Percentiles rank a stretch among this genome's conserved stretches.
Conservation (phyloP, 2,797 vertebrate genomes). For the Tapirus indicus region DNA sequence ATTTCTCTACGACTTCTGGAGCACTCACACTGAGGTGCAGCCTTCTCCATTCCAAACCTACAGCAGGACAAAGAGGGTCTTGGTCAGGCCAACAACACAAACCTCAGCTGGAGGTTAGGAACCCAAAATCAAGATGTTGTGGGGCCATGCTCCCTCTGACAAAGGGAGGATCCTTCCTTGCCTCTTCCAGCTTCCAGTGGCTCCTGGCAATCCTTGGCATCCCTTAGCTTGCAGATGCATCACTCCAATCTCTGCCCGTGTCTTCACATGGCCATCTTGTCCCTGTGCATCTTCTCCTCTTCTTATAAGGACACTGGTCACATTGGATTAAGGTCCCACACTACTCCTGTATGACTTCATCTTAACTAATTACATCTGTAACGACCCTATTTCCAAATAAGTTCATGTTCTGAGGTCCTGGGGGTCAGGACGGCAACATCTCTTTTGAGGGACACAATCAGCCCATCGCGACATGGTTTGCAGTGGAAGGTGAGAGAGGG, state of each 20-base stretch:
- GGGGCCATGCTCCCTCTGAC: not conserved
- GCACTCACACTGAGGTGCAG: fast-evolving
- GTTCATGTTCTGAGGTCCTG: not conserved
- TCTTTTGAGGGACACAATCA: not conserved
- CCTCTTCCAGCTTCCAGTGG: not conserved
- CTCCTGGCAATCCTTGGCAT: fast-evolving
- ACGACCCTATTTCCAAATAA: not conserved
- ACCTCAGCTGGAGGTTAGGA: not conserved
- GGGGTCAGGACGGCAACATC: not conserved
- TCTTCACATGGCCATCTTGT: not conserved
- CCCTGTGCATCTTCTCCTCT: not conserved
- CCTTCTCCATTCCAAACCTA: not conserved
- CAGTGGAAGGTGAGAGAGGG: not conserved
- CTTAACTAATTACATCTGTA: not conserved
- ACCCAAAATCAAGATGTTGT: not conserved
- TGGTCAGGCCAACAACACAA: not conserved
- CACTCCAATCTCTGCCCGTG: not conserved
- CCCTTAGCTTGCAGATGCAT: no score
- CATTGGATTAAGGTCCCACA: not conserved
- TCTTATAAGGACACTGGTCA: not conserved
- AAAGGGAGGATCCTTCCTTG: not conserved
- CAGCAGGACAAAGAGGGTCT: not conserved
- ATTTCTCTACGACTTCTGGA: not conserved
- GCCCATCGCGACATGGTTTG: not conserved
- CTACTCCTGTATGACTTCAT: not conserved